These are phyloP conservation scores for Centropristis striata DNA, from an alignment of 2,113 vertebrate genomes.

Conservation along the genomic window DNA sequence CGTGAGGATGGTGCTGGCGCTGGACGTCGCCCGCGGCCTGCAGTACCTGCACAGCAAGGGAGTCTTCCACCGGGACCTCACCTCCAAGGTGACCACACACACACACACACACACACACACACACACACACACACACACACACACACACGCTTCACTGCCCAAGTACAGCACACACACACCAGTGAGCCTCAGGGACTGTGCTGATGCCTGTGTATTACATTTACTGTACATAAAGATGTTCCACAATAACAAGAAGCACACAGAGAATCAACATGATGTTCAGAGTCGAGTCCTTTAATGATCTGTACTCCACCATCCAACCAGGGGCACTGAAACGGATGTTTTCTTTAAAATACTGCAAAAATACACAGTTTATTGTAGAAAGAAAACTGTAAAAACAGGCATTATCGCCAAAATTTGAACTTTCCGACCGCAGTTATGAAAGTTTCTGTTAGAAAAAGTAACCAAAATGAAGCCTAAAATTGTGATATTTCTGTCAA, in stretches of 20 bases:
- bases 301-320: too few species aligned
- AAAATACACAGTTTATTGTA: too few species aligned
- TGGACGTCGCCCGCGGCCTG: constrained; percentile 92
- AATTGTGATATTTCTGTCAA: too few species aligned
- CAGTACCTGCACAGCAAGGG: constrained; percentile 96
- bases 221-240: background rate
- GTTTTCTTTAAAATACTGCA: too few species aligned
- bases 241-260: background rate
- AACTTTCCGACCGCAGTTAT: too few species aligned
- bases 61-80: constrained; percentile 95
- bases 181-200: background rate
- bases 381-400: too few species aligned
- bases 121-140: background rate
- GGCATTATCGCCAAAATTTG: too few species aligned
- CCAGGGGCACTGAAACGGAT: too few species aligned
- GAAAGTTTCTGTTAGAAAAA: too few species aligned
- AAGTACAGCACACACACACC: background rate
- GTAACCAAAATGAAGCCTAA: too few species aligned
- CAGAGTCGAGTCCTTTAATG: too few species aligned
- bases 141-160: background rate
- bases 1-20: constrained; percentile 88
- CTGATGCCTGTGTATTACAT: background rate
- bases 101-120: background rate
- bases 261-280: background rate
- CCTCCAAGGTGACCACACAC: constrained; percentile 89